Conservation (phyloP, 2,113 vertebrate species). For the Serranochromis macrocephalus region DNA sequence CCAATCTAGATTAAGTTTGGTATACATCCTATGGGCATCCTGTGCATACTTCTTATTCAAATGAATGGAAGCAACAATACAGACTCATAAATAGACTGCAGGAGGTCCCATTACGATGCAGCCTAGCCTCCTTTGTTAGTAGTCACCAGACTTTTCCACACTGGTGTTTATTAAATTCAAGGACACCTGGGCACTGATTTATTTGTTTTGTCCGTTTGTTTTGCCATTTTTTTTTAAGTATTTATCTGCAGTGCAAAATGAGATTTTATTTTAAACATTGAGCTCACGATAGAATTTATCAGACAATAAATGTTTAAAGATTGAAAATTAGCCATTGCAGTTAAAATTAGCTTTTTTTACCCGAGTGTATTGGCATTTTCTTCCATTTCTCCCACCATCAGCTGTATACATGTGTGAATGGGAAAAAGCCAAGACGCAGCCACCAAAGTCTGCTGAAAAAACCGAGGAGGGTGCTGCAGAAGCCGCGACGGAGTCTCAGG, state of each 20-base stretch:
- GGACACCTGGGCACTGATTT: conserved; percentile 65
- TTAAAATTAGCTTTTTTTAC: not conserved
- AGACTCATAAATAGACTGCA: conserved; percentile 41
- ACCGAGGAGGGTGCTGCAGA: conserved; percentile 32
- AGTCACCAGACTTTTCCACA: conserved; percentile 36
- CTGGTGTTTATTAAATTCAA: conserved; percentile 57
- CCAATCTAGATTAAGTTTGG: conserved; percentile 2
- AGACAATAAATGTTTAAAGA: not conserved
- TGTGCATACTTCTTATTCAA: conserved; percentile 28
- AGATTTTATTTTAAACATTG: not conserved
- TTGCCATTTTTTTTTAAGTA: not conserved
- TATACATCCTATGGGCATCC: conserved; percentile 9
- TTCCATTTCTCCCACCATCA: conserved; percentile 21
- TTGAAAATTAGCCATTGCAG: not conserved
- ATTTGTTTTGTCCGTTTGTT: conserved; percentile 18
- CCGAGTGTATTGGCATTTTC: not conserved
- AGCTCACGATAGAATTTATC: not conserved
- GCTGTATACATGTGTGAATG: conserved; percentile 87
- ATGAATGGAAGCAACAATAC: conserved; percentile 39
- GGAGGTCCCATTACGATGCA: conserved; percentile 33
- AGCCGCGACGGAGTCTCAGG: conserved; percentile 37
- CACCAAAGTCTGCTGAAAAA: conserved; percentile 43
- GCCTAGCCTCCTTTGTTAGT: conserved; percentile 44
- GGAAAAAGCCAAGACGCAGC: conserved; percentile 68
- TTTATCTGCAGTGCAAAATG: not conserved